Base-by-base conservation (phyloP, 2,113 vertebrate species). In the Rhea pennata region DNA sequence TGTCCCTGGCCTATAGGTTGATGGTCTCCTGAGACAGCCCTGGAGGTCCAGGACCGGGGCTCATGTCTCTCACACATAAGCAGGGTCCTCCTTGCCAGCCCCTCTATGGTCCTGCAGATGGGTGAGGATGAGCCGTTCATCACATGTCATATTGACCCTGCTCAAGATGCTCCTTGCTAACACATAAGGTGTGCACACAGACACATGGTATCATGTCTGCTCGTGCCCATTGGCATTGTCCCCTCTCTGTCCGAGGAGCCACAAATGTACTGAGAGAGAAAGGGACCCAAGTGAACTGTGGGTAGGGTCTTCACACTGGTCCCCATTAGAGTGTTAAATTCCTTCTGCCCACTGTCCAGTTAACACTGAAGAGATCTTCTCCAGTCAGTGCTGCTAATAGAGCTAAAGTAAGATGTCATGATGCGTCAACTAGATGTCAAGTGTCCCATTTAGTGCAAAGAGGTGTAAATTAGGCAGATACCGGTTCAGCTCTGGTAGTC, bases 101-200 rank as follows among this genome's bases (percentile, higher is more conserved):
- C 40, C 44, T 66, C 1, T 2, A 17, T 51, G 22, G 9, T 84
- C n/a, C 39, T 93, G 5, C 50, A 5, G 15, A 31, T 16, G 13
- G 1, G 4, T 40, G 22, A n/a, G 65, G 50, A 46, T n/a, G 9
- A 86, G 44, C 2, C 76, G 93, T 86, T 62, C 8, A 12, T 29
- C 36, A 53, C 15, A 31, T 1, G 53, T 62, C 10, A 4, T 3
- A 54, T 84, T 48, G 7, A 8, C 7, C 19, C 10, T 33, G 12
- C n/a, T 29, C 26, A 65, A 23, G 31, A 46, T 26, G 15, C 9
- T n/a, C 23, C 46, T 74, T 23, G 8, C 20, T n/a, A 24, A 67
- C 20, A 71, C 11, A 10, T 6, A 16, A 12, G 5, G 15, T 31
- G 22, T 19, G 5, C 1, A 2, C 12, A 20, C 0, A 5, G 15